Percentiles rank a stretch among this genome's conserved stretches.
These are phyloP conservation scores for Zonitis immaculata DNA, from an alignment of 2,888 invertebrate species.

Conservation along the genomic window DNA sequence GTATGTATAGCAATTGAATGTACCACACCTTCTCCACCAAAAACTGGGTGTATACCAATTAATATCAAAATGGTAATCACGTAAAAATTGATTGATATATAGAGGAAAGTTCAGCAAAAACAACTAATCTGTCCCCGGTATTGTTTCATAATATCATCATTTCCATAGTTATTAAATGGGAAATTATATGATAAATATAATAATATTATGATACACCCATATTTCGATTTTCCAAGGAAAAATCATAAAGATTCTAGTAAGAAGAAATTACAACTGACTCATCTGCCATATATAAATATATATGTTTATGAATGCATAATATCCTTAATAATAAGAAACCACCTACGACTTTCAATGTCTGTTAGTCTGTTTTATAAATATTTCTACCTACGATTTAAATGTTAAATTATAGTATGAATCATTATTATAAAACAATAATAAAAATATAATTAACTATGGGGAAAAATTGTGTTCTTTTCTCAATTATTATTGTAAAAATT, in stretches of 20 bases:
- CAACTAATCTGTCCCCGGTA: background rate
- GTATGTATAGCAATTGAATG: no score
- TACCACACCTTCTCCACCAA: background rate
- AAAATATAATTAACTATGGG: no score
- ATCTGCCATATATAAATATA: background rate
- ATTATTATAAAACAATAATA: background rate
- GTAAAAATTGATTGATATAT: background rate
- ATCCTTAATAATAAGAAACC: background rate
- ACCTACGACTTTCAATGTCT: background rate
- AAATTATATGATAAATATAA: no score
- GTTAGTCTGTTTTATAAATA: background rate
- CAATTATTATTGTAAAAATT: no score
- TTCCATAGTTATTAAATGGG: no score
- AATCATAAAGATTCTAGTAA: background rate
- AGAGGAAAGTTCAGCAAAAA: background rate
- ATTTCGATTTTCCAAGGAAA: background rate
- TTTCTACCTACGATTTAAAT: background rate
- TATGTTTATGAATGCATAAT: no score
- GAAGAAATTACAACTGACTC: background rate
- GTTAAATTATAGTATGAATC: background rate
- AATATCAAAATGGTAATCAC: background rate
- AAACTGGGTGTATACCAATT: background rate
- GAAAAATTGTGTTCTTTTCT: no score
- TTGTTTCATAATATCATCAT: constrained; percentile 2
- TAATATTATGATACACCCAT: no score